Evolutionary conservation across 2,888 invertebrate species (phyloP), one percentile per base, ranked within the genome.

Genomic region (Dynastes tityus): DNA sequence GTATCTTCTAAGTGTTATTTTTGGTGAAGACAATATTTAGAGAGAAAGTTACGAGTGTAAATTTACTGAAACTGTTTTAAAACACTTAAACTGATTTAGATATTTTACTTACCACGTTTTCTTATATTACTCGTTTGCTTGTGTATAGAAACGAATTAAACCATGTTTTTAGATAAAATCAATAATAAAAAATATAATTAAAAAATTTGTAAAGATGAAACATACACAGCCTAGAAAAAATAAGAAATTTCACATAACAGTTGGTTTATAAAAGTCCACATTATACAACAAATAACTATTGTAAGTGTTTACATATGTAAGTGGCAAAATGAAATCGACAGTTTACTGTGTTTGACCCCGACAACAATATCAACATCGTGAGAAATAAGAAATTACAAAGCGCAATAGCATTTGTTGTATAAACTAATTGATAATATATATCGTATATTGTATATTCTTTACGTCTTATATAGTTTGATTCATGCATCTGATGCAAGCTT

Each of bases 261-360:
- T 68, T 22, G n/a, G n/a, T 55, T 55, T 71, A 71, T 71, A 71
- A 71, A 71, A 71, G 8, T n/a, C n/a, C 55, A 16, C 32, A 37
- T 71, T 71, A 71, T 55, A 71, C 71, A 71, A 71, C 71, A 71
- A 71, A 71, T 71, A 55, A 58, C 71, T 71, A 58, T 71, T 71
- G 55, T 32, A 6, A 11, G 49, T 49, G 27, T 49, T 22, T 16
- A 16, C 11, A 32, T 27, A 49, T n/a, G 49, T 68, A 45, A 45
- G 45, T 45, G 6, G 40, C 51, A 29, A 70, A 70, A 70, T 53
- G n/a, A 70, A 9, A 5, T 40, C 2, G 0, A 29, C 32, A 32
- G 32, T 32, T 64, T 32, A 29, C 32, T n/a, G 55, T 55, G 55
- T 55, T 16, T 16, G 16, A 55, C 55, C n/a, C 32, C 13, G 29